Conservation (phyloP, 2,888 invertebrate species). For the Dermolepida albohirtum region DNA sequence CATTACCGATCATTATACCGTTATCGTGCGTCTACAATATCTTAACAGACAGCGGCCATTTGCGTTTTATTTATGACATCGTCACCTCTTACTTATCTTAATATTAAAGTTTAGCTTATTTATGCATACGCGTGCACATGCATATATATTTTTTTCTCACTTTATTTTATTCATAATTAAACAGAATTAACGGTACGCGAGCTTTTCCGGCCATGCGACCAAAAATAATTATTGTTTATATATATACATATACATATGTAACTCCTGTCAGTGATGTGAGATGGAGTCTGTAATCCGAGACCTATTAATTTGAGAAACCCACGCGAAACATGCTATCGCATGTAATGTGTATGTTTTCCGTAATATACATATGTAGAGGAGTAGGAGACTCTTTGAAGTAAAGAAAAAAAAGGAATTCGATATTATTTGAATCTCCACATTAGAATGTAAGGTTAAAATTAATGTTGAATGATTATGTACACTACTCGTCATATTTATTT, state of each 20-base stretch:
- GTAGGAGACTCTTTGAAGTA: too few species aligned
- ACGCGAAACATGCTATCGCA: too few species aligned
- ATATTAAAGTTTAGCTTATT: conserved; percentile 7
- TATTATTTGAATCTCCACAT: too few species aligned
- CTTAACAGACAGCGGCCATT: conserved; percentile 6
- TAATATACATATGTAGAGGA: too few species aligned
- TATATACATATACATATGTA: not conserved
- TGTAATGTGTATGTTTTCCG: too few species aligned
- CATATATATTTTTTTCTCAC: not conserved
- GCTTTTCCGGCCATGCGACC: conserved; percentile 10
- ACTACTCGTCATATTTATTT: too few species aligned
- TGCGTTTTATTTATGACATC: conserved; percentile 12
- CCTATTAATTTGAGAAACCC: too few species aligned
- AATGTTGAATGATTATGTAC: too few species aligned
- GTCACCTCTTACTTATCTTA: not conserved
- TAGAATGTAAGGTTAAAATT: too few species aligned
- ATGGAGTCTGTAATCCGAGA: too few species aligned
- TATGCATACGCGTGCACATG: not conserved
- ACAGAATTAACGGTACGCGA: conserved; percentile 7
- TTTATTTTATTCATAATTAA: conserved; percentile 21
- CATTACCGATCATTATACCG: conserved; percentile 23
- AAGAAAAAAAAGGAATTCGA: too few species aligned
- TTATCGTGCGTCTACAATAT: conserved; percentile 12
- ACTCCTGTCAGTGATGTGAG: not conserved
- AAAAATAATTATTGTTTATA: conserved; percentile 1